Evolutionary conservation across 2,797 vertebrate genomes (phyloP).

Genomic region (Phataginus tricuspis): DNA sequence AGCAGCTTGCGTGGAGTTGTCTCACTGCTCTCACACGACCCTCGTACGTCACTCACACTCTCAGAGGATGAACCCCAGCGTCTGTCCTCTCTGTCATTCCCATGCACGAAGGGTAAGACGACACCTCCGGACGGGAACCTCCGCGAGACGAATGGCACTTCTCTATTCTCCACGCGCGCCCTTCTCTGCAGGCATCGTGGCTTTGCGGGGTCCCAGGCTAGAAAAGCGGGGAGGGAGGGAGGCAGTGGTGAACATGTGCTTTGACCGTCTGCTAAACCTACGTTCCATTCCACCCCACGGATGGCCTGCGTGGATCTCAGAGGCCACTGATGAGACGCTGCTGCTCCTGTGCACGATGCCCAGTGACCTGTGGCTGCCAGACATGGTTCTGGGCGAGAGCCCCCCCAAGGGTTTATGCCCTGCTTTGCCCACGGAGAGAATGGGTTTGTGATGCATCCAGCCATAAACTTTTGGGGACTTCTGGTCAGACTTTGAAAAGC

Average conservation of each 20-base stretch:
- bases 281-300: not conserved
- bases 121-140: not conserved
- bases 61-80: not conserved
- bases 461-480: not conserved
- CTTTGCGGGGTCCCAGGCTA: not conserved
- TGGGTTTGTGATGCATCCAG: not conserved
- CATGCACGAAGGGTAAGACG: not conserved
- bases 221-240: not conserved
- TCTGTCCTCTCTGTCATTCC: not conserved
- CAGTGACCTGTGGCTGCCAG: not conserved
- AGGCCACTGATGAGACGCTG: not conserved
- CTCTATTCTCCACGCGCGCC: not conserved
- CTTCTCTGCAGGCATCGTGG: fast-evolving
- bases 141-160: fast-evolving
- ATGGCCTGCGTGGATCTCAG: fast-evolving
- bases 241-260: not conserved
- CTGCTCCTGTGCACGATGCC: not conserved
- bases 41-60: not conserved
- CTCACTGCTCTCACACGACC: not conserved
- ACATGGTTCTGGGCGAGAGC: not conserved
- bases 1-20: not conserved
- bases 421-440: not conserved
- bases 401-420: not conserved
- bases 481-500: not conserved
- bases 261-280: not conserved